These are phyloP conservation scores for Gibbula magus DNA, from an alignment of 2,888 invertebrate species.

Conservation along the genomic window DNA sequence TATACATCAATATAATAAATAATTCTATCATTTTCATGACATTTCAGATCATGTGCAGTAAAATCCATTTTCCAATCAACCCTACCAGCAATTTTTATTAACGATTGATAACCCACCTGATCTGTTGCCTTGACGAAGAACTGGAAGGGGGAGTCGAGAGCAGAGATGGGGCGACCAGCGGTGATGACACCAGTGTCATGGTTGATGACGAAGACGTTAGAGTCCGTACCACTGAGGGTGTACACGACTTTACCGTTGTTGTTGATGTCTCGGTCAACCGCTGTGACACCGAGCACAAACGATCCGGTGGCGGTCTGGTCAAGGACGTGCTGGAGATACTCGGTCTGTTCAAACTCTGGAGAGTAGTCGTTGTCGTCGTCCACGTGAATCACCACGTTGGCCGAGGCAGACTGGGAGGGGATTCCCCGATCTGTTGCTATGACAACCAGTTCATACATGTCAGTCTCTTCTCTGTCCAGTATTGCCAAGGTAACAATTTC, in stretches of 20 bases:
- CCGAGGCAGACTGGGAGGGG: conserved; percentile 76
- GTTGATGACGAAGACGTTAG: conserved; percentile 86
- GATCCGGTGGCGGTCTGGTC: conserved; percentile 85
- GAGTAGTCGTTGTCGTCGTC: conserved; percentile 89
- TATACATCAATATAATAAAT: too few relatives aligned
- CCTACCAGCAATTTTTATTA: background rate
- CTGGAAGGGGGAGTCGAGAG: too few relatives aligned
- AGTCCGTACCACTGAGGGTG: conserved; percentile 84
- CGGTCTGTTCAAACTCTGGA: conserved; percentile 80
- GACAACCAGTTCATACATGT: conserved; percentile 70
- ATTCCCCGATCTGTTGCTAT: conserved; percentile 70
- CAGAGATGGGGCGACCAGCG: conserved; percentile 77
- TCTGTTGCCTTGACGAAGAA: conserved; percentile 83
- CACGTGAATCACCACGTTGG: conserved; percentile 77
- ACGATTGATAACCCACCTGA: conserved; percentile 74
- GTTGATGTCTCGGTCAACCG: conserved; percentile 88
- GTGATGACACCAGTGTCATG: conserved; percentile 90
- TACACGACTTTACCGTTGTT: conserved; percentile 88
- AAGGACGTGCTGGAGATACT: conserved; percentile 87
- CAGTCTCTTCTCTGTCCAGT: conserved; percentile 81
- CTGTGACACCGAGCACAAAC: conserved; percentile 93
- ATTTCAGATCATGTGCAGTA: background rate
- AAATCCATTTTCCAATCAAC: background rate
- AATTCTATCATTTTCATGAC: too few relatives aligned
- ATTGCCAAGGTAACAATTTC: conserved; percentile 81